Base-by-base conservation (phyloP, 2,888 invertebrate species). In the Hirtodrosophila cameraria region DNA sequence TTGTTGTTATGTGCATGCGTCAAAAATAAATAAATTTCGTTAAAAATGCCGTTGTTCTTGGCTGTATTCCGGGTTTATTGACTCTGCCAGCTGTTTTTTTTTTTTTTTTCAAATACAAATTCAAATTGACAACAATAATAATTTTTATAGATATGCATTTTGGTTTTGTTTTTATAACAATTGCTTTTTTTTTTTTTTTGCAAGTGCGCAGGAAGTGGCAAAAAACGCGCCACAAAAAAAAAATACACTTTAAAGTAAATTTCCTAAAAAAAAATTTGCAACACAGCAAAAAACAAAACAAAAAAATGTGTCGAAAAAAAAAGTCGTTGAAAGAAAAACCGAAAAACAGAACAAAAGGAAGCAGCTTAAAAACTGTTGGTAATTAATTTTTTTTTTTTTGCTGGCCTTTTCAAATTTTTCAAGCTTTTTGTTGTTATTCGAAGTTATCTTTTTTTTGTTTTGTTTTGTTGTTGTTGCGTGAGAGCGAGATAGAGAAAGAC, bases 51-150 rank as follows among this genome's bases (percentile, higher is more conserved):
- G 76, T 79, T 86, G 78, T 87, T 80, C 74, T 74, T 59, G 41
- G 35, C 57, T 75, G 64, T 67, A 78, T 88, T 88, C 87, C 87
- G 88, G 87, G 88, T 86, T 88, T 86, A 83, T 85, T 85, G 87
- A 87, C 87, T 80, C 70, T 75, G 57, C 42, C 63, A 61, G 57
- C 50, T 67, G 55, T 52, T 11, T 57, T 59, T 55, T 41, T 45
- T 7, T 58, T 63, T 33, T 66, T 62, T 36, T 48, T 61, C 16
- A 43, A 65, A 54, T 69, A 63, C 38, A 62, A 66, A 70, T 66
- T 73, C 45, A 65, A 70, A 72, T 66, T 68, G 61, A 36, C 66
- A 71, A 74, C 66, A 61, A 76, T 49, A 67, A 68, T 65, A 69
- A 43, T 43, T 46, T 7, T n/a, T n/a, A n/a, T n/a, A n/a, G n/a